Evolutionary conservation across 2,113 vertebrate genomes (phyloP).

Genomic region (Ia io): DNA sequence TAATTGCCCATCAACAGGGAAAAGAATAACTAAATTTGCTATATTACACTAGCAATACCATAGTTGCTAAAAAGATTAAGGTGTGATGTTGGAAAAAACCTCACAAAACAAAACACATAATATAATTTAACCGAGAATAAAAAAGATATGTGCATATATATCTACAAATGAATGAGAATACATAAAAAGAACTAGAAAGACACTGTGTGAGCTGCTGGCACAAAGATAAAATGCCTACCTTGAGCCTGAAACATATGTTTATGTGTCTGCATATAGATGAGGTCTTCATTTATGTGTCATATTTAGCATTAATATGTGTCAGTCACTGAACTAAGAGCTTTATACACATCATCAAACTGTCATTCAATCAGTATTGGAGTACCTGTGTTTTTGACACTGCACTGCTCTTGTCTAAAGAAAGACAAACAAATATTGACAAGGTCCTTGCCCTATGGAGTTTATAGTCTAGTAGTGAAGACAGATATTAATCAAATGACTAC

Average conservation of each 20-base stretch:
- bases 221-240: neutral
- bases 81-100: neutral
- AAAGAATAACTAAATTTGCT: constrained; percentile 11
- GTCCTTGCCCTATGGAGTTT: neutral
- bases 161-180: constrained; percentile 1
- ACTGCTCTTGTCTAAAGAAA: neutral
- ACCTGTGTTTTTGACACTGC: neutral
- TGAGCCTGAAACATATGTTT: neutral
- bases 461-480: neutral
- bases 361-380: neutral
- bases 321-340: neutral
- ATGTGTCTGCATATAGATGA: neutral
- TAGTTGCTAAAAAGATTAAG: neutral
- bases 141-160: neutral
- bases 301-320: neutral
- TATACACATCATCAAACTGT: neutral
- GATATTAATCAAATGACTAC: neutral
- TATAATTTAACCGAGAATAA: neutral
- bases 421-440: neutral
- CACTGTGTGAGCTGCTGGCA: neutral
- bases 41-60: neutral
- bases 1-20: neutral
- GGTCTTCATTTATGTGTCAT: neutral
- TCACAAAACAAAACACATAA: neutral
- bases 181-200: constrained; percentile 4